These are phyloP conservation scores for Pherbina coryleti DNA, from an alignment of 2,888 invertebrate genomes.

Conservation along the genomic window DNA sequence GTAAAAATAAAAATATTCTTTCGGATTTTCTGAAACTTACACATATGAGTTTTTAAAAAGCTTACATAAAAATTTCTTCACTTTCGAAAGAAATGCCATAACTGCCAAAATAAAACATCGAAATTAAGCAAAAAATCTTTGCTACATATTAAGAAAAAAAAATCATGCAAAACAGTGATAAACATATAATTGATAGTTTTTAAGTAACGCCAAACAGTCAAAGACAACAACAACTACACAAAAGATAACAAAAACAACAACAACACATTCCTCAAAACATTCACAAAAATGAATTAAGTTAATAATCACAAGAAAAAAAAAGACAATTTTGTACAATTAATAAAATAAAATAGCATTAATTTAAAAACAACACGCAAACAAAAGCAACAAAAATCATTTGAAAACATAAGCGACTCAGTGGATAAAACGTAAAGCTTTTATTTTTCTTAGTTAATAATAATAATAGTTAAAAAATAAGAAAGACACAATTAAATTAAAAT, in stretches of 20 bases:
- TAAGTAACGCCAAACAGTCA: background rate
- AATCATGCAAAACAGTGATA: constrained; percentile 26
- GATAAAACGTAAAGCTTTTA: constrained; percentile 55
- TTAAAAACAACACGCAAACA: background rate
- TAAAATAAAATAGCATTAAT: constrained; percentile 9
- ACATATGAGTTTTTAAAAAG: too few species aligned
- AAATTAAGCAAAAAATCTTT: background rate
- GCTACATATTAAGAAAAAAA: background rate
- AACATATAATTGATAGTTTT: constrained; percentile 13
- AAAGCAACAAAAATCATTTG: background rate
- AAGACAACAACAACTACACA: background rate
- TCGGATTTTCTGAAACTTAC: too few species aligned
- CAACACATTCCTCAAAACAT: constrained; percentile 17
- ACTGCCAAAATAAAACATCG: background rate
- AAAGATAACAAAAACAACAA: background rate
- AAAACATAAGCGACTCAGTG: constrained; percentile 53
- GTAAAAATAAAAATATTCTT: too few species aligned
- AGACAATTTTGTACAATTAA: constrained; percentile 8
- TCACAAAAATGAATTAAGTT: background rate
- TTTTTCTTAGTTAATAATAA: constrained; percentile 35
- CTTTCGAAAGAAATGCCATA: background rate
- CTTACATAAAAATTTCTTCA: background rate
- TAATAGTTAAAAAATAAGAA: background rate
- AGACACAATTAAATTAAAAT: constrained; percentile 1
- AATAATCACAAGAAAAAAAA: background rate